Evolutionary conservation across 2,797 vertebrate genomes (phyloP), one percentile per base, ranked within the genome.

Genomic region (Prunella strophiata): DNA sequence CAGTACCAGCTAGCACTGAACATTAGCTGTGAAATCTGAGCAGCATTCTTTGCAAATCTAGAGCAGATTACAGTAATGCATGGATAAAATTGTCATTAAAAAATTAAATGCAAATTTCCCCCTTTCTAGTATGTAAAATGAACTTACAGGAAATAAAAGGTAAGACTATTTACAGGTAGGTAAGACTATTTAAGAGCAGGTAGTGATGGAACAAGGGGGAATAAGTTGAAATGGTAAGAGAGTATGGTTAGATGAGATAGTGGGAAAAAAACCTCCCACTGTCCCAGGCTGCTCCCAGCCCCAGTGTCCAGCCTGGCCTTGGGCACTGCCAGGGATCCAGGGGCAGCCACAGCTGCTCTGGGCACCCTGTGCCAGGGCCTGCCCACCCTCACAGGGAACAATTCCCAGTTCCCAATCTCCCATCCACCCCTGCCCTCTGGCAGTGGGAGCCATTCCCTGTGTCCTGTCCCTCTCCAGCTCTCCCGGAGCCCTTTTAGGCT

Each of bases 281-380:
- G 0, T 4, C 27, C 36, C 78, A 75, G 65, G 2, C 0, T 29
- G 63, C 36, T 62, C 42, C 67, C 2, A 61, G 10, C 13, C 43
- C 18, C 25, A 30, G 0, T 3, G 4, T 19, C 74, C 70, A 82
- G 0, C 63, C 50, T 11, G 32, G 42, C 50, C 55, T 27, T 2
- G 61, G 40, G 0, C 77, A 61, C 22, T 68, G 4, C 40, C 86
- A 61, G 54, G 54, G 62, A 59, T 42, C 67, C 80, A 55, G 73
- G 50, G 42, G 23, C 66, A 71, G 50, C 65, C 62, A 2, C 54
- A 61, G 72, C 54, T 38, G 5, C 38, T 85, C 62, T 17, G 72
- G 40, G 14, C 20, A 74, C 14, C 7, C 21, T 30, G 21, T 23
- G 25, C 58, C 80, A 65, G 70, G 9, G 8, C 43, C 81, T 85